Evolutionary conservation across 2,113 vertebrate species (phyloP), one percentile per base, ranked within the genome.

Genomic region (Corvus cornix): DNA sequence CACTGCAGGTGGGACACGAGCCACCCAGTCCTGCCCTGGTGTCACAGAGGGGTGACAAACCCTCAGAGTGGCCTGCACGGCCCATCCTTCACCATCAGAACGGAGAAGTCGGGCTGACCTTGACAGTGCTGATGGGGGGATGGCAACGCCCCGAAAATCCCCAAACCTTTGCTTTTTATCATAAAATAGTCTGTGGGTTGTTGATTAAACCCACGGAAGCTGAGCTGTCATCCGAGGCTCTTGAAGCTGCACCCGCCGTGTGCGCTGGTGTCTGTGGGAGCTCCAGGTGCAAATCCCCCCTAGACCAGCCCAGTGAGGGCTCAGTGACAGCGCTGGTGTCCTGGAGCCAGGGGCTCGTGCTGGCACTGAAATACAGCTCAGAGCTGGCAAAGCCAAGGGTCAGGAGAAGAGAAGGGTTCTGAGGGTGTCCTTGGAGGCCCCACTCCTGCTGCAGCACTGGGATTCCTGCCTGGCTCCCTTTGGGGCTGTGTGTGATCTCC

Each of bases 311-410:
- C 60, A 16, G 46, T 3, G 7, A 31, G 20, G 30, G 11, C 52
- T 53, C 3, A 1, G 53, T 1, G 1, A 15, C 56, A 52, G 52
- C 5, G 1, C 9, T 16, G 39, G 9, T 31, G 3, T 26, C 27
- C 2, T 3, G 1, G 27, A 69, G 64, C 73, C 53, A 59, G 33
- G 22, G n/a, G 4, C 5, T 14, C 0, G 1, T 51, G 30, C 64
- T 72, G 67, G 39, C 68, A 58, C 63, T 15, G 46, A 87, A 76
- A 44, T 49, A 31, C 21, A 75, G 48, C 69, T 75, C 35, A 7
- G 70, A 72, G 70, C 21, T 17, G 28, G 33, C 3, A 6, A 26
- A 56, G 55, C 16, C 1, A 1, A 53, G 68, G 41, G 10, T n/a
- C 43, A 43, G 69, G 52, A 58, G 60, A 56, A 53, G 46, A 70